phyloP scores from a whole-genome alignment of 2,888 invertebrate species.

The Agapetus fuscipes region DNA sequence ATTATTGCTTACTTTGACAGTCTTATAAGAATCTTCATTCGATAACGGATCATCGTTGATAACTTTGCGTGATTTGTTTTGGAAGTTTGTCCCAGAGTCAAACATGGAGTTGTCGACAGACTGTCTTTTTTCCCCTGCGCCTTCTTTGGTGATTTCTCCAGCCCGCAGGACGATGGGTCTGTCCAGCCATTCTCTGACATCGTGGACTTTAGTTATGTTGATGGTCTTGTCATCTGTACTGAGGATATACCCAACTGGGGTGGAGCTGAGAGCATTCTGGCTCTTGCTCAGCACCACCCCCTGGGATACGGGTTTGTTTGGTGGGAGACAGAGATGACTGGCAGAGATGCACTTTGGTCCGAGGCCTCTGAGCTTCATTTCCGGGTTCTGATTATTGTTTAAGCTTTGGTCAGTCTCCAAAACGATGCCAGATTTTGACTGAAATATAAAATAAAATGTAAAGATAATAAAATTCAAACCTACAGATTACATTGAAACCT shows the following conservation, averaged over 20 bases:
- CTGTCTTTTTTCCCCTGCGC: slow-evolving; percentile 16
- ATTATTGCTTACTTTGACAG: slow-evolving; percentile 9
- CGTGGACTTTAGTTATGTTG: slow-evolving; percentile 39
- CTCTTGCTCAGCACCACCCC: slow-evolving; percentile 26
- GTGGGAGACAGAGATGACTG: slow-evolving; percentile 28
- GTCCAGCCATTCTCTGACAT: slow-evolving; percentile 40
- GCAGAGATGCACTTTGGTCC: slow-evolving; percentile 39
- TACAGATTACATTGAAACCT: not conserved
- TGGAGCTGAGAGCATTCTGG: slow-evolving; percentile 27
- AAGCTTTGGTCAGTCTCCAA: slow-evolving; percentile 8
- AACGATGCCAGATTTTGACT: slow-evolving; percentile 19
- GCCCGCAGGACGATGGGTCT: slow-evolving; percentile 31
- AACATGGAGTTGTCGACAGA: slow-evolving; percentile 13
- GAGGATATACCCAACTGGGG: slow-evolving; percentile 37
- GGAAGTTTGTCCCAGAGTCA: slow-evolving; percentile 11
- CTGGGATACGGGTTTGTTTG: slow-evolving; percentile 19
- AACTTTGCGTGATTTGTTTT: slow-evolving; percentile 19
- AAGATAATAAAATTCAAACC: too few species aligned
- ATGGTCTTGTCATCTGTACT: slow-evolving; percentile 27
- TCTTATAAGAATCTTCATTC: slow-evolving; percentile 10
- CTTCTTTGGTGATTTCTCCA: slow-evolving; percentile 12
- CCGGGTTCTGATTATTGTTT: slow-evolving; percentile 4
- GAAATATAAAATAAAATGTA: slow-evolving; percentile 10
- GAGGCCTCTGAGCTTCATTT: slow-evolving; percentile 12
- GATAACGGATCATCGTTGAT: slow-evolving; percentile 23